phyloP scores from a whole-genome alignment of 2,113 vertebrate species.

The Ochotona princeps region DNA sequence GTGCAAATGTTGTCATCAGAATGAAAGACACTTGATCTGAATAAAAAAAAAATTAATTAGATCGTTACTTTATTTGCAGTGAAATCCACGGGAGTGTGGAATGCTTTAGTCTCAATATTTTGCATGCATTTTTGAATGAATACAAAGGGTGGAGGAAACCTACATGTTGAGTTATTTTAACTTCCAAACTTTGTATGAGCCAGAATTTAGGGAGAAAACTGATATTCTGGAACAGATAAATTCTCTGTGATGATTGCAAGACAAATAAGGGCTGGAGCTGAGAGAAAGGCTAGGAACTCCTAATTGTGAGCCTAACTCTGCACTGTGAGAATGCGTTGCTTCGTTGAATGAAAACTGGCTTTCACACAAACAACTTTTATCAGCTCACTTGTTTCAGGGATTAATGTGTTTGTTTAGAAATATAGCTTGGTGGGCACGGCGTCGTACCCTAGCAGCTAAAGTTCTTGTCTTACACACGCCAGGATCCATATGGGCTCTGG shows the following conservation, averaged over 20 bases:
- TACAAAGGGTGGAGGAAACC: background rate
- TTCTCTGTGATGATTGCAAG: background rate
- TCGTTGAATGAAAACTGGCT: background rate
- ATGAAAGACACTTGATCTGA: background rate
- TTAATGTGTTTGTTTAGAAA: background rate
- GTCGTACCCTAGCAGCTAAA: no score
- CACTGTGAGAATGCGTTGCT: background rate
- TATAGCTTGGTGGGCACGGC: background rate
- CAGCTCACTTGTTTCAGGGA: background rate
- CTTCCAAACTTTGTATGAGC: background rate
- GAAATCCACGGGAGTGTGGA: slow-evolving; percentile 22
- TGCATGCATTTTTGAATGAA: background rate
- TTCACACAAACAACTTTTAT: background rate
- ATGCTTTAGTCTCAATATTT: background rate
- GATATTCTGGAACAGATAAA: background rate
- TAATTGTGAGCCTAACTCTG: background rate
- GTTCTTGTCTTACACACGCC: no score
- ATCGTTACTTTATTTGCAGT: background rate
- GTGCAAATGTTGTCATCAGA: background rate
- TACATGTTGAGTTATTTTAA: slow-evolving; percentile 13
- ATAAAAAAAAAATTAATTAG: background rate
- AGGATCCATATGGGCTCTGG: no score
- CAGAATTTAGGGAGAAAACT: background rate
- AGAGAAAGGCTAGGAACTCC: background rate
- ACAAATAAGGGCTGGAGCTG: background rate